These are phyloP conservation scores for Tetraodon nigroviridis DNA, from an alignment of 2,113 vertebrate species.

Conservation along the genomic window DNA sequence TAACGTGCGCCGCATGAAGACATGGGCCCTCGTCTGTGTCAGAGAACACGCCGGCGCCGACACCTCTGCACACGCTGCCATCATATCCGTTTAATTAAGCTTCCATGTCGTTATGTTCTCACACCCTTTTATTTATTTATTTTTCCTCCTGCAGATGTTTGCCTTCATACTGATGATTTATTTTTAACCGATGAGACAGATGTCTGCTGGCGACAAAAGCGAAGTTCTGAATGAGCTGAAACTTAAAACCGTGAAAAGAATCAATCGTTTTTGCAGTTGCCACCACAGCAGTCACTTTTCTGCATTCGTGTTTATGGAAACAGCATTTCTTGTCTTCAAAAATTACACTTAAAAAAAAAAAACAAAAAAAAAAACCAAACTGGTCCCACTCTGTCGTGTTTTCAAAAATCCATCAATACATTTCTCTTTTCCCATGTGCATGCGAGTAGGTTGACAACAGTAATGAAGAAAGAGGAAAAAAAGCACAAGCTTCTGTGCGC, in stretches of 20 bases:
- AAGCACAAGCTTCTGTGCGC: too few relatives aligned
- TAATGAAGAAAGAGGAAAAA: too few relatives aligned
- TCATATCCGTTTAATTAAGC: conserved; percentile 67
- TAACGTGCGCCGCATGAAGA: conserved; percentile 8
- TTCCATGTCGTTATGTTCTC: conserved; percentile 53
- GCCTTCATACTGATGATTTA: conserved; percentile 44
- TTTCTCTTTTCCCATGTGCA: too few relatives aligned
- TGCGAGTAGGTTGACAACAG: too few relatives aligned
- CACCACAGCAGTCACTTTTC: too few relatives aligned
- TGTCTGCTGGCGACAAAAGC: conserved; percentile 44
- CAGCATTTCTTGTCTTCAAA: too few relatives aligned
- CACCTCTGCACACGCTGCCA: conserved; percentile 28
- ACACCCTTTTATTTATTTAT: conserved; percentile 50
- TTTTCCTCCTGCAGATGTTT: conserved; percentile 63
- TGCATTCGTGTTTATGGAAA: background rate
- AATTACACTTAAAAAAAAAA: too few relatives aligned
- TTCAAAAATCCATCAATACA: too few relatives aligned
- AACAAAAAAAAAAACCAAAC: too few relatives aligned
- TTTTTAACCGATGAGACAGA: conserved; percentile 58
- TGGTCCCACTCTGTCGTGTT: too few relatives aligned
- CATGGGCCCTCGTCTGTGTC: conserved; percentile 2
- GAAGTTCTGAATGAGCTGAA: conserved; percentile 32
- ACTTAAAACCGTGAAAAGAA: background rate
- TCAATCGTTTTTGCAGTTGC: too few relatives aligned
- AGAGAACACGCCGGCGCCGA: conserved; percentile 12